These are phyloP conservation scores for Eremophila alpestris DNA, from an alignment of 2,797 vertebrate genomes.

Conservation along the genomic window DNA sequence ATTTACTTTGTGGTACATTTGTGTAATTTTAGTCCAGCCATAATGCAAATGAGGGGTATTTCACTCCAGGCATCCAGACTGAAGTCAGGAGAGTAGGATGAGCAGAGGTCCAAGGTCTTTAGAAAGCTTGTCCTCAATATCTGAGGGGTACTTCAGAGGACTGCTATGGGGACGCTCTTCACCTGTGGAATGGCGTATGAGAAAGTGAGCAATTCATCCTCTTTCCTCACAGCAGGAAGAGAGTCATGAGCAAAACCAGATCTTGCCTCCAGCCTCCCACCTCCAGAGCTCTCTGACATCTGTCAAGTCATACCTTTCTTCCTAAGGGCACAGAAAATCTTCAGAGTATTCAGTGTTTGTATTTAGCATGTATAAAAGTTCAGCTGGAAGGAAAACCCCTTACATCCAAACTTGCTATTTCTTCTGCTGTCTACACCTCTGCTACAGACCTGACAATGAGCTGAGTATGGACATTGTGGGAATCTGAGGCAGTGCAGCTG, in stretches of 20 bases:
- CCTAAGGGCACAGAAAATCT: not conserved
- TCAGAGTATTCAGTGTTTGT: not conserved
- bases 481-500: not conserved
- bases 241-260: not conserved
- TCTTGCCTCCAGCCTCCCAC: not conserved
- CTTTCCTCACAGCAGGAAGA: not conserved
- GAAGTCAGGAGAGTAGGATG: not conserved
- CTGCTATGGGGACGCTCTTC: not conserved
- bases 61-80: not conserved
- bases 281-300: not conserved
- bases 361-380: not conserved
- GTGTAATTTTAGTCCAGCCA: not conserved
- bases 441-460: not conserved
- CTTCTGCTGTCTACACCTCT: not conserved
- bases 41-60: not conserved
- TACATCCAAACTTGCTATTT: not conserved
- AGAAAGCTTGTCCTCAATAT: not conserved
- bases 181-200: not conserved
- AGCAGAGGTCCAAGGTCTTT: not conserved
- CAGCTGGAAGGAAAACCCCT: accelerated
- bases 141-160: not conserved
- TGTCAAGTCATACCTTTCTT: not conserved
- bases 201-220: not conserved
- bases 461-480: not conserved
- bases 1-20: not conserved